Conservation (phyloP, 2,113 vertebrate genomes). For the Muntiacus reevesi region DNA sequence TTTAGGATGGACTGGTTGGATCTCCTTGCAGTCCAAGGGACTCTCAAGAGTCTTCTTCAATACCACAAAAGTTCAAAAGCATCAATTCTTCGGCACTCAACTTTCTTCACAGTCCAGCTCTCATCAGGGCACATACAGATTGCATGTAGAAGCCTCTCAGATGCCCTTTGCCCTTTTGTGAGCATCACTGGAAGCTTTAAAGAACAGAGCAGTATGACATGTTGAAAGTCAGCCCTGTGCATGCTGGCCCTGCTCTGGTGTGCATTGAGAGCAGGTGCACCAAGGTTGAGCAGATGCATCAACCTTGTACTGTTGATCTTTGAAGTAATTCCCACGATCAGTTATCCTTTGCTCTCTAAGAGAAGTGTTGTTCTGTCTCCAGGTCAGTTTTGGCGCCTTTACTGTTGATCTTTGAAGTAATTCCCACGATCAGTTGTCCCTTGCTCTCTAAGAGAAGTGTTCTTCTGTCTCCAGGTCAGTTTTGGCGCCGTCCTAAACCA, state of each 20-base stretch:
- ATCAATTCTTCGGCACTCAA: too few relatives aligned
- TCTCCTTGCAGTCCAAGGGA: too few relatives aligned
- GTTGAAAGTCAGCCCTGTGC: not conserved
- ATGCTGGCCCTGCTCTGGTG: not conserved
- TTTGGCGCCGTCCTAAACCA: not conserved
- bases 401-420: not conserved
- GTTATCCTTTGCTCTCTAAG: not conserved
- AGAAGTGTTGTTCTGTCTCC: not conserved
- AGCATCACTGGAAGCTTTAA: not conserved
- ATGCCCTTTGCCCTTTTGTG: not conserved
- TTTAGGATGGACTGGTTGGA: too few relatives aligned
- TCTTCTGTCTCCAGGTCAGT: not conserved
- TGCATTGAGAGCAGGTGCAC: not conserved
- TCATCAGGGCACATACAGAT: not conserved
- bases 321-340: not conserved
- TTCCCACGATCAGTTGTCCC: not conserved
- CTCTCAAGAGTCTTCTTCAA: too few relatives aligned
- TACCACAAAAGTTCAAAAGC: too few relatives aligned
- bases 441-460: not conserved
- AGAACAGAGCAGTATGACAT: not conserved
- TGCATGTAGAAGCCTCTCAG: not conserved
- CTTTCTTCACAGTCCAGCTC: too few relatives aligned
- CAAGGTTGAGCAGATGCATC: not conserved
- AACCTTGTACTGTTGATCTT: not conserved
- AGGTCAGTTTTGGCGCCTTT: not conserved